Base-by-base conservation (phyloP, 2,888 invertebrate species). In the Pherbina coryleti region DNA sequence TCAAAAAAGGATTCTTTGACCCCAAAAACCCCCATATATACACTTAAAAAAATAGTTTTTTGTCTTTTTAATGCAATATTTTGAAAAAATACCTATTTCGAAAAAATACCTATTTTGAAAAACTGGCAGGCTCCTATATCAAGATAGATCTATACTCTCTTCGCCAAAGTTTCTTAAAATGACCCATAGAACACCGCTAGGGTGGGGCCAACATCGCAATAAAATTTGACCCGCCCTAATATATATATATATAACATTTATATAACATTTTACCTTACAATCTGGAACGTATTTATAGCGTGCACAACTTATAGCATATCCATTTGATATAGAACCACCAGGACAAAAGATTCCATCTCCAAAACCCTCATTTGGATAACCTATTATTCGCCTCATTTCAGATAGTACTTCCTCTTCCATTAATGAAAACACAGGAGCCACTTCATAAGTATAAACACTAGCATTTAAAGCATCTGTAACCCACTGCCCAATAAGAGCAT, bases 311-410 rank as follows among this genome's bases (percentile, higher is more conserved):
- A 97, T 95, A n/a, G 95, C 97, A 84, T 97, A 96, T 73, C 96
- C 96, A 87, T 97, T 97, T 5, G 96, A 94, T 84, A 97, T 93
- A 0, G 97, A 97, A 0, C 97, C 97, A 53, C 97, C 97, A 0
- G 97, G 97, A 85, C 95, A 95, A 88, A 97, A 97, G 78, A 97
- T 95, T 0, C 97, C 96, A 86, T 96, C 96, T 0, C 96, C 96
- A 31, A 82, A 80, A 0, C 94, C 95, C 0, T 94, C 94, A 72
- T 93, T 91, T 31, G 92, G 90, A 91, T 93, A 96, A 0, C 96
- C 96, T 44, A 96, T 92, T 70, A 96, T 93, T 64, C 91, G 90
- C 72, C 96, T 91, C 96, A 97, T 96, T 87, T 95, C 95, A 11
- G 90, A 90, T 34, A 97, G 90, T 0, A 97, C 94, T 64, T 93